Percentiles rank a stretch among this genome's conserved stretches.
Evolutionary conservation across 1,140 invertebrate species (phyloP).

Genomic region (Sarcophaga bullata): DNA sequence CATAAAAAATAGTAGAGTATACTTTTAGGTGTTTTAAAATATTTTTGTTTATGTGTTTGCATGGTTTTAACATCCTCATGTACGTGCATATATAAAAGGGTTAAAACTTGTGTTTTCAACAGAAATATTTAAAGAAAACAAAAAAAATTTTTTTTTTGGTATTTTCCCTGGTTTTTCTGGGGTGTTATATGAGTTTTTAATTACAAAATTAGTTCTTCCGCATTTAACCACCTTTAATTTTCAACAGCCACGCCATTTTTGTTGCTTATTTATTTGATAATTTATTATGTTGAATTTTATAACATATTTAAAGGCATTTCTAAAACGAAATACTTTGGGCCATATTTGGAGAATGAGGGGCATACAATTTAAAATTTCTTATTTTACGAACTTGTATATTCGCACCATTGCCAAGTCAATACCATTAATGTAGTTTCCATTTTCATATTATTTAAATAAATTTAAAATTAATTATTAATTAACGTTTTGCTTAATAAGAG

Average conservation of each 20-base stretch:
- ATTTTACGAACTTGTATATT: no score
- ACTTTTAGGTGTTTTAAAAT: conserved; percentile 8
- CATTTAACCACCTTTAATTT: conserved; percentile 28
- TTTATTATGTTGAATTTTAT: no score
- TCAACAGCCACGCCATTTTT: conserved; percentile 35
- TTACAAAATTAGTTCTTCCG: conserved; percentile 53
- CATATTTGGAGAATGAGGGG: background rate
- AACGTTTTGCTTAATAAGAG: background rate
- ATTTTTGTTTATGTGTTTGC: background rate
- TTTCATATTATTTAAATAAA: background rate
- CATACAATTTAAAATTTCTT: no score
- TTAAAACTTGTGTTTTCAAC: background rate
- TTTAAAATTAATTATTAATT: background rate
- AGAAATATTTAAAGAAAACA: background rate
- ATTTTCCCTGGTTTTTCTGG: background rate
- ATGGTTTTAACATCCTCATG: background rate
- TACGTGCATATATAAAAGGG: background rate
- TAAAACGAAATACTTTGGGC: background rate
- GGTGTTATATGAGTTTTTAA: conserved; percentile 63
- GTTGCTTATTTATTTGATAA: background rate
- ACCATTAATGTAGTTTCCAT: no score
- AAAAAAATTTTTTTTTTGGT: background rate
- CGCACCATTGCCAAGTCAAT: no score
- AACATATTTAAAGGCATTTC: no score
- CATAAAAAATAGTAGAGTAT: background rate